These are phyloP conservation scores for Brachionus manjavacas DNA, from an alignment of 1,140 invertebrate genomes.

Conservation along the genomic window DNA sequence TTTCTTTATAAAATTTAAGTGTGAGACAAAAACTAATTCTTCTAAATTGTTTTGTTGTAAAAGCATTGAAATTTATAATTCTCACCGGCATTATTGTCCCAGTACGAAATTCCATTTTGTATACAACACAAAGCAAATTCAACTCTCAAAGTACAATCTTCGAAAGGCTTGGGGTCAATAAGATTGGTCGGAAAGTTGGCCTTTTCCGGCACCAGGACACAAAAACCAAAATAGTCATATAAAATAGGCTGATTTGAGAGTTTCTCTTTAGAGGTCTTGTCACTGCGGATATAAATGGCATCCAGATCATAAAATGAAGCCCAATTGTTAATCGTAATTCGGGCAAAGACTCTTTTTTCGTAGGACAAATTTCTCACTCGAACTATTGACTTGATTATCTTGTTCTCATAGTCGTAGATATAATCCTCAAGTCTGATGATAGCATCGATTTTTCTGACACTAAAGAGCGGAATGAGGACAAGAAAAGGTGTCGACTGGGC, in stretches of 20 bases:
- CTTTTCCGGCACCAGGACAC: background rate
- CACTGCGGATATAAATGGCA: constrained; percentile 26
- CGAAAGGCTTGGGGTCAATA: background rate
- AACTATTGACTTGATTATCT: background rate
- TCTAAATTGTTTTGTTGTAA: constrained; percentile 3
- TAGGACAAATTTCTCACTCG: constrained; percentile 3
- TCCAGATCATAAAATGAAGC: constrained; percentile 1
- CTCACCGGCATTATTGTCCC: constrained; percentile 35
- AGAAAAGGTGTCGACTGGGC: constrained; percentile 10
- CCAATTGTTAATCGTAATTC: constrained; percentile 10
- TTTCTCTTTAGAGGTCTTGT: background rate
- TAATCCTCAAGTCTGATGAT: constrained; percentile 23
- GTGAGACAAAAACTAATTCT: background rate
- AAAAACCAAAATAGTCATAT: constrained; percentile 20
- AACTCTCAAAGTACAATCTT: constrained; percentile 21
- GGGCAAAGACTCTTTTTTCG: constrained; percentile 2
- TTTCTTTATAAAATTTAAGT: background rate
- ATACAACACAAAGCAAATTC: constrained; percentile 37
- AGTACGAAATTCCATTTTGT: background rate
- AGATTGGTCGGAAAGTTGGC: background rate
- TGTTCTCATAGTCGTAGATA: constrained; percentile 32
- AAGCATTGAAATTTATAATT: constrained; percentile 42
- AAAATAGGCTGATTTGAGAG: background rate
- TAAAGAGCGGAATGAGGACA: constrained; percentile 21
- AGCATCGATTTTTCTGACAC: background rate